phyloP scores from a whole-genome alignment of 2,113 vertebrate species.

The Sapajus apella region DNA sequence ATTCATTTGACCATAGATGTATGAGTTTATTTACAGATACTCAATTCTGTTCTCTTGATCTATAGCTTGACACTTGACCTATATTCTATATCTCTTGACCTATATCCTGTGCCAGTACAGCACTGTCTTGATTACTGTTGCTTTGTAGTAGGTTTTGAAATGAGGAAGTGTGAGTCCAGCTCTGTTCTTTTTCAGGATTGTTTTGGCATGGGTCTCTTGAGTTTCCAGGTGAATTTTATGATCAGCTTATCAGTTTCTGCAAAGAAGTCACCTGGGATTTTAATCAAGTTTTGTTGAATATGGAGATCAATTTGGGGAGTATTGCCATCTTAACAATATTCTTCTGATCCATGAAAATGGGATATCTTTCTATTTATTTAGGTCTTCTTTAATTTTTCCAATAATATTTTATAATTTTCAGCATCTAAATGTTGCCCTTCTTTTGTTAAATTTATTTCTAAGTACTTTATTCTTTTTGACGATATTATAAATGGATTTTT shows the following conservation, averaged over 20 bases:
- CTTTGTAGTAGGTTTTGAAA: neutral
- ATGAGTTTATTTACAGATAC: neutral
- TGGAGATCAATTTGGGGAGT: neutral
- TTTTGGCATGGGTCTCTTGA: neutral
- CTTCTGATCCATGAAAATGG: neutral
- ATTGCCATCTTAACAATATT: neutral
- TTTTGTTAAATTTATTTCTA: neutral
- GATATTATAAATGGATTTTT: neutral
- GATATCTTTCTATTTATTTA: neutral
- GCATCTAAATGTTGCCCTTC: neutral
- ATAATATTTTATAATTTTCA: neutral
- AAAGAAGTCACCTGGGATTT: neutral
- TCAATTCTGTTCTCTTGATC: neutral
- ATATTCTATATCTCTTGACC: no score
- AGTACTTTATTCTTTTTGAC: neutral
- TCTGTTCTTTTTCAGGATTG: neutral
- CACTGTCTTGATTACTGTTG: neutral
- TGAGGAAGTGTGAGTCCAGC: neutral
- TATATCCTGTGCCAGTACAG: neutral
- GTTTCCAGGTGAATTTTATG: neutral
- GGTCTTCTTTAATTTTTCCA: neutral
- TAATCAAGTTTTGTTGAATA: neutral
- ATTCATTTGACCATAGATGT: neutral
- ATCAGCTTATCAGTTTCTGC: neutral
- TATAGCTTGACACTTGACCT: no score